phyloP scores from a whole-genome alignment of 64 coral and sea anemone genomes.

The Stylophora pistillata region DNA sequence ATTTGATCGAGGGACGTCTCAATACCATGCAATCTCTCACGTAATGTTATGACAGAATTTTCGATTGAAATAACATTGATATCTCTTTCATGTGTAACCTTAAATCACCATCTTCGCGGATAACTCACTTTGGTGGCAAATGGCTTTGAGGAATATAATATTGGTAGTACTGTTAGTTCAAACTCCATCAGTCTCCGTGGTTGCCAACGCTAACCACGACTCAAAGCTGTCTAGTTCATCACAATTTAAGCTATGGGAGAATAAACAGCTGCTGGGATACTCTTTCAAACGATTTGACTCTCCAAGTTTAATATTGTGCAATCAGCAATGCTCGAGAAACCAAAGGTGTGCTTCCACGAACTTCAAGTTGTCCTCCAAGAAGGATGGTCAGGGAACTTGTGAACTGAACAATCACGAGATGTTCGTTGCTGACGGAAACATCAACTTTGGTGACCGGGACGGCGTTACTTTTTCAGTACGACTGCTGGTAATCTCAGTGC shows the following conservation, averaged over 20 bases:
- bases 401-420: neutral
- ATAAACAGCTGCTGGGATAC: neutral
- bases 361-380: neutral
- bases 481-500: neutral
- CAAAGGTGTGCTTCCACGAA: neutral
- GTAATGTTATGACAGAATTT: too few species aligned
- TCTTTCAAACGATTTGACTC: neutral
- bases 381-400: neutral
- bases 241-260: neutral
- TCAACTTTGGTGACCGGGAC: neutral
- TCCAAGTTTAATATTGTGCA: neutral
- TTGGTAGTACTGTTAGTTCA: too few species aligned
- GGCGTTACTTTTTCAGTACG: neutral
- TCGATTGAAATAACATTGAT: too few species aligned
- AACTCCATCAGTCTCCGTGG: too few species aligned
- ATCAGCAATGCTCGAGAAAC: neutral
- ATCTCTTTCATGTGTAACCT: too few species aligned
- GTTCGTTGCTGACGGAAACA: neutral
- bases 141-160: too few species aligned
- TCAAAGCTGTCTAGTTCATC: neutral
- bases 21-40: neutral
- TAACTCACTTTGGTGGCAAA: too few species aligned
- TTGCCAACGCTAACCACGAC: too few species aligned
- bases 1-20: neutral
- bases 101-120: too few species aligned